Evolutionary conservation across 2,888 invertebrate genomes (phyloP).

Genomic region (Cephus runcator): DNA sequence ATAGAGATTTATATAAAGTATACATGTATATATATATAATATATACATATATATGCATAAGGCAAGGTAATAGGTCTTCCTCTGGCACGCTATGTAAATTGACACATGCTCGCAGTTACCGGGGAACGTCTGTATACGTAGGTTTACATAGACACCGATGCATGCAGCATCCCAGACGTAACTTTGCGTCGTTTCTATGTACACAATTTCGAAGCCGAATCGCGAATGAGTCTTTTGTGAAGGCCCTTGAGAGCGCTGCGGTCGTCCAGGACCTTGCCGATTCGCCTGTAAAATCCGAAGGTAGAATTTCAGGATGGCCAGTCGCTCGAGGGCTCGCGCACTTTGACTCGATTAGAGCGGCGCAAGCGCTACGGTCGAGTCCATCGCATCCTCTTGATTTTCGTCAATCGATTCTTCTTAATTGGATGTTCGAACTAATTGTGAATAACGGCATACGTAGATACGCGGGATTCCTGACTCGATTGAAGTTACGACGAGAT

Average conservation of each 20-base stretch:
- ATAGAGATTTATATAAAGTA: neutral
- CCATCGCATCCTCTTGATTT: neutral
- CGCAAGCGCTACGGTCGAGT: neutral
- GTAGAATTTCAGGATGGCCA: neutral
- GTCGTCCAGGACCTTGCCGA: neutral
- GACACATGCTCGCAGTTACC: conserved; percentile 39
- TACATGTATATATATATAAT: neutral
- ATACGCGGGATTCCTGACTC: neutral
- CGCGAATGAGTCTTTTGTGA: conserved; percentile 1
- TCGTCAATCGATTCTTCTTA: neutral
- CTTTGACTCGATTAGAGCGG: neutral
- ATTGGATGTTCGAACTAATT: neutral
- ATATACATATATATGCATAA: conserved; percentile 16
- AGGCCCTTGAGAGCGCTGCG: conserved; percentile 15
- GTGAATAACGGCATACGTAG: neutral
- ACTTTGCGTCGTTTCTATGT: conserved; percentile 19
- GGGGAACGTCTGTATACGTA: conserved; percentile 10
- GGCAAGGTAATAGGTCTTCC: conserved; percentile 44
- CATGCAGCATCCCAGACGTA: conserved; percentile 16
- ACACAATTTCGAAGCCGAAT: conserved; percentile 26
- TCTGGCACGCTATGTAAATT: conserved; percentile 39
- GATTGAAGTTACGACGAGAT: neutral
- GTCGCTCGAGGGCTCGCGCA: neutral
- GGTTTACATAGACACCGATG: conserved; percentile 25
- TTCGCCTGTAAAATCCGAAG: neutral